Conservation (phyloP, 2,888 invertebrate species). For the Galerucella pusilla region DNA sequence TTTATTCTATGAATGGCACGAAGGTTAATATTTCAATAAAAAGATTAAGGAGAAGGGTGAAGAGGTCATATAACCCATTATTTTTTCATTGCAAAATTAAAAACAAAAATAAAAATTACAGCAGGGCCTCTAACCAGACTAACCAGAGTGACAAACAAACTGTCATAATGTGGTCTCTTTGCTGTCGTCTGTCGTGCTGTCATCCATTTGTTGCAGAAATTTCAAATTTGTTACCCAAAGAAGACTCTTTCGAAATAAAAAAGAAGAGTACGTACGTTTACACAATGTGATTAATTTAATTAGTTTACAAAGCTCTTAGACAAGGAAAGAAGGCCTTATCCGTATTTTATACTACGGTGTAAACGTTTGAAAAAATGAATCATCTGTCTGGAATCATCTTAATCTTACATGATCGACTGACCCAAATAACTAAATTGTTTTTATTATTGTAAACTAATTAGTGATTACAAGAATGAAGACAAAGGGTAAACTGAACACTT, state of each 20-base stretch:
- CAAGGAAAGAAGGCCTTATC: not conserved
- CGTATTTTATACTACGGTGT: not conserved
- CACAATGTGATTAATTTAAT: not conserved
- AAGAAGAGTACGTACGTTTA: not conserved
- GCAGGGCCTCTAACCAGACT: not conserved
- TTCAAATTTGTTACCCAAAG: not conserved
- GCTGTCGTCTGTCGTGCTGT: too few species aligned
- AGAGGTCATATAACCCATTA: conserved; percentile 3
- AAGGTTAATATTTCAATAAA: not conserved
- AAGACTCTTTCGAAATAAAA: not conserved
- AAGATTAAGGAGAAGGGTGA: not conserved
- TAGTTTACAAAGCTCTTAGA: too few species aligned
- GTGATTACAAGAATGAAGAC: conserved; percentile 9
- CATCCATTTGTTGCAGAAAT: not conserved
- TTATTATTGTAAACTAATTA: conserved; percentile 1
- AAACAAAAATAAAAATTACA: not conserved
- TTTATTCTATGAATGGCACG: conserved; percentile 4
- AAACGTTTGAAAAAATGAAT: not conserved
- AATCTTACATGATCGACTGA: conserved; percentile 10
- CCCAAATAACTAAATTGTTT: conserved; percentile 10
- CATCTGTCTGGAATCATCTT: not conserved
- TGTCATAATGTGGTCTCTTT: not conserved
- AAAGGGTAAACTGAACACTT: not conserved
- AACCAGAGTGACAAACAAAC: not conserved
- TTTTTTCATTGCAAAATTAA: conserved; percentile 1